phyloP scores from a whole-genome alignment of 2,113 vertebrate species.

The Xenus cinereus region DNA sequence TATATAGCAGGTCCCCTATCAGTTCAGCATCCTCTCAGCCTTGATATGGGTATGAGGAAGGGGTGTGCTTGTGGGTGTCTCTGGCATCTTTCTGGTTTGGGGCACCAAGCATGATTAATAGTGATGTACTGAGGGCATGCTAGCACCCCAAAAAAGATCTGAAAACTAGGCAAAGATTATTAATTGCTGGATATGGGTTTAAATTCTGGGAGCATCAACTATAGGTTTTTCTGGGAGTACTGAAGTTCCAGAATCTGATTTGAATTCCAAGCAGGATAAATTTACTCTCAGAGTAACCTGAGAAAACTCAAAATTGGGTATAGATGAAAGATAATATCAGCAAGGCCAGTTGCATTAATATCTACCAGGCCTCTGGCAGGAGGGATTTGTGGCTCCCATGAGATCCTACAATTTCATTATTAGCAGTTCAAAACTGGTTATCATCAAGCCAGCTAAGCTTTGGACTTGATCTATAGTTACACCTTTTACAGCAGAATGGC shows the following conservation, averaged over 20 bases:
- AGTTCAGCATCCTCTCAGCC: neutral
- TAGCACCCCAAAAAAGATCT: neutral
- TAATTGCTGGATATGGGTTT: neutral
- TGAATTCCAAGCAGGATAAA: neutral
- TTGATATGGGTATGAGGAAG: fast-evolving
- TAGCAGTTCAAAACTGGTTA: neutral
- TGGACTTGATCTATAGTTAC: neutral
- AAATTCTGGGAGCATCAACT: neutral
- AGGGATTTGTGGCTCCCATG: neutral
- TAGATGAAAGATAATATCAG: neutral
- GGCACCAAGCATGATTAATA: neutral
- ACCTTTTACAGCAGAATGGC: neutral
- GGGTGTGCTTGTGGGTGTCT: neutral
- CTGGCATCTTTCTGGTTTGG: neutral
- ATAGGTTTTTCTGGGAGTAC: neutral
- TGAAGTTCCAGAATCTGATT: neutral
- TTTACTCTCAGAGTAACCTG: neutral
- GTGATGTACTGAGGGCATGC: neutral
- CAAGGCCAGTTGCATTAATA: neutral
- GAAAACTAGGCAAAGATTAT: neutral
- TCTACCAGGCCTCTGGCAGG: neutral
- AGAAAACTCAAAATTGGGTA: neutral
- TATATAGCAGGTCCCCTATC: neutral
- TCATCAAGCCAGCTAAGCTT: neutral
- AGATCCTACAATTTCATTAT: neutral